Evolutionary conservation across 2,113 vertebrate species (phyloP).

Genomic region (Eonycteris spelaea): DNA sequence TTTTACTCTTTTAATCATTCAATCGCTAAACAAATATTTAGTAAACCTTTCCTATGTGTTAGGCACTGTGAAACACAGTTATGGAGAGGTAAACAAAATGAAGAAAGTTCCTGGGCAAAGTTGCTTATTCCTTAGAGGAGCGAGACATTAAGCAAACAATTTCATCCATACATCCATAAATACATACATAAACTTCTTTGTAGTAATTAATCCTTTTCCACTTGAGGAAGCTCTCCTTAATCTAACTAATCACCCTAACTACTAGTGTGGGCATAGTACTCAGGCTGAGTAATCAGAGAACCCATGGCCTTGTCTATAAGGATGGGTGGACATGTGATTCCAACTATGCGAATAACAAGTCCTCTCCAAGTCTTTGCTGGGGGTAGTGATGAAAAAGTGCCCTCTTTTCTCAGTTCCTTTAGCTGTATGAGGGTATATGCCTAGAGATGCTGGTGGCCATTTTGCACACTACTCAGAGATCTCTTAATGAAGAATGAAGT

Average conservation of each 20-base stretch:
- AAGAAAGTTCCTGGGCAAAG: neutral
- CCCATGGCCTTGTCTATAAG: neutral
- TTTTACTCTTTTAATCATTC: neutral
- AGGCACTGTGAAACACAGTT: neutral
- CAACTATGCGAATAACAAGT: neutral
- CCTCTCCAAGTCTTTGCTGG: neutral
- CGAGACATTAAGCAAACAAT: neutral
- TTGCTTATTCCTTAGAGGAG: neutral
- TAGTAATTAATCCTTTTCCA: neutral
- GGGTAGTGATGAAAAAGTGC: neutral
- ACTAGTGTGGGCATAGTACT: neutral
- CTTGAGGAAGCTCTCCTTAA: neutral
- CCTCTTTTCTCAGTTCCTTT: neutral
- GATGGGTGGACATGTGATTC: neutral
- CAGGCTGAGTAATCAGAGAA: neutral
- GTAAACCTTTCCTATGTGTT: neutral
- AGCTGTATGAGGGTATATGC: neutral
- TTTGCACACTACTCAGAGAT: neutral
- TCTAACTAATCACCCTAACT: neutral
- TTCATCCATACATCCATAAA: neutral
- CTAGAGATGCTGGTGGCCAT: neutral
- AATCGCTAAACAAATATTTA: neutral
- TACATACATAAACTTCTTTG: neutral
- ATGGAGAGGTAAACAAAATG: neutral
- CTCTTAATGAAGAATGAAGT: neutral